Percentiles rank a stretch among this genome's conserved stretches.
phyloP scores from a whole-genome alignment of 2,113 vertebrate genomes.

The Eubucco bourcierii region DNA sequence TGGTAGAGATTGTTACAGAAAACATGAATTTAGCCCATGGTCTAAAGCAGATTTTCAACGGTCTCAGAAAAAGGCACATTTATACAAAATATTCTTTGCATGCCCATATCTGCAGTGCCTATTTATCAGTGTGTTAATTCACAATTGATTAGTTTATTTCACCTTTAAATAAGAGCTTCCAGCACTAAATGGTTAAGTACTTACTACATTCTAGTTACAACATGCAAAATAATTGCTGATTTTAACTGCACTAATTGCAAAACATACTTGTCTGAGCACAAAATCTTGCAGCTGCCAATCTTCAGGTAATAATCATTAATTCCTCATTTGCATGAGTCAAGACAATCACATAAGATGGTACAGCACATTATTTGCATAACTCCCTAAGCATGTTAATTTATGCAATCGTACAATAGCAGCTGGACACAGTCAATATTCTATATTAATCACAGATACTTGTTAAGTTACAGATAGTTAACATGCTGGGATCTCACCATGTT shows the following conservation, averaged over 20 bases:
- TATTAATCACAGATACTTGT: neutral
- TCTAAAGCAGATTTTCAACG: neutral
- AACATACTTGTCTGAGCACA: neutral
- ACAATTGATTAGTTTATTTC: neutral
- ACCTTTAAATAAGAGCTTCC: neutral
- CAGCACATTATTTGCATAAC: neutral
- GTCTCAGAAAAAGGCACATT: neutral
- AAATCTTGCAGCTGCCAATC: conserved; percentile 2
- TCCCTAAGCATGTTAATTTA: neutral
- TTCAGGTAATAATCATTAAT: neutral
- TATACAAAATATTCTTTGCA: neutral
- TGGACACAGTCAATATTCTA: neutral
- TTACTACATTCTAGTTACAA: neutral
- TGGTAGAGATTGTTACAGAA: neutral
- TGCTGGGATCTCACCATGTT: conserved; percentile 49
- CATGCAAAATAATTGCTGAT: neutral
- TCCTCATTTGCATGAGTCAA: neutral
- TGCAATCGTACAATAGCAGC: neutral
- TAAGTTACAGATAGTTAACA: neutral
- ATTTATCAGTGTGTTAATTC: neutral
- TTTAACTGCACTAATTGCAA: neutral
- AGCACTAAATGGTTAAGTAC: neutral
- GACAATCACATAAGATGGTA: neutral
- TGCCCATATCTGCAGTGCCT: neutral
- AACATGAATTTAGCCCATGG: neutral